These are phyloP conservation scores for Apus apus DNA, from an alignment of 2,113 vertebrate genomes.

Conservation along the genomic window DNA sequence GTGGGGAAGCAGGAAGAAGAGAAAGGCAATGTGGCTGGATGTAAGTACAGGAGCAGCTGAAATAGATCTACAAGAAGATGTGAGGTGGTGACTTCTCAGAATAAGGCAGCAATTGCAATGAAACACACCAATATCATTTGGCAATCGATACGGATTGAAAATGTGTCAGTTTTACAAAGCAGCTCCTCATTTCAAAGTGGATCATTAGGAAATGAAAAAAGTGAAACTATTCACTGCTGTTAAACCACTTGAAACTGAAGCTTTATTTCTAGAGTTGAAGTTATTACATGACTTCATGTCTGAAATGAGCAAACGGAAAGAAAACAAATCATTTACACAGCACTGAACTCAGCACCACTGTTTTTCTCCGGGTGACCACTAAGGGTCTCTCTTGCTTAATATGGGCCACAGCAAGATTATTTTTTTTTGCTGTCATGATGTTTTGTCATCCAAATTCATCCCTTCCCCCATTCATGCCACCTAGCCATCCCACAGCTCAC, in stretches of 20 bases:
- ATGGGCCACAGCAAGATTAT: neutral
- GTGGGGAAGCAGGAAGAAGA: neutral
- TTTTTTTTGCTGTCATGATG: neutral
- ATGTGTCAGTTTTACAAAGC: neutral
- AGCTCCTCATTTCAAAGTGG: neutral
- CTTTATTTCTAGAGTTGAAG: neutral
- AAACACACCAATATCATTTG: neutral
- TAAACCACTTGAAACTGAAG: neutral
- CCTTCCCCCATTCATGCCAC: neutral
- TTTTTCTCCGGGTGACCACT: neutral
- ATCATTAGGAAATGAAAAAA: neutral
- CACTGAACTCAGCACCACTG: neutral
- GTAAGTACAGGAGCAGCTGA: neutral
- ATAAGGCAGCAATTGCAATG: neutral
- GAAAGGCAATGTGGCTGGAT: neutral
- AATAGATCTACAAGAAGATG: neutral
- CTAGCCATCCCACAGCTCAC: neutral
- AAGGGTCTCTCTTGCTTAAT: conserved; percentile 47
- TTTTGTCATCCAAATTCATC: neutral
- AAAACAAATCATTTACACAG: neutral
- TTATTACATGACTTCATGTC: neutral
- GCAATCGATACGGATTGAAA: neutral
- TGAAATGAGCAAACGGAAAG: neutral
- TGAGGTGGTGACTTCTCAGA: neutral
- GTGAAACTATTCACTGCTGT: neutral